Evolutionary conservation across 2,113 vertebrate genomes (phyloP).

Genomic region (Ciconia boyciana): DNA sequence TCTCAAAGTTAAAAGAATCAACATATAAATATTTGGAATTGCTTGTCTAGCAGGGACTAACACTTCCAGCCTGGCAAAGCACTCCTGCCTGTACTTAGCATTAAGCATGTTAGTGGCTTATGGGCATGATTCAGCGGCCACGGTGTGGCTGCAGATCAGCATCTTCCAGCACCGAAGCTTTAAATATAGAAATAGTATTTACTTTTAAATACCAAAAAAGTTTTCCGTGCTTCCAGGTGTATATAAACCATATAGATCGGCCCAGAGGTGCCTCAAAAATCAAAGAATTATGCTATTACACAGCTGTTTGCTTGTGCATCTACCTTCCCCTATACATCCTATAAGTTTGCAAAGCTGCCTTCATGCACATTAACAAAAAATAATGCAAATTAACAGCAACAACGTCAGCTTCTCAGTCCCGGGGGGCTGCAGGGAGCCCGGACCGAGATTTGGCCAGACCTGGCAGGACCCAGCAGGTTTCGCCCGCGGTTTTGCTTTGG

Average conservation of each 20-base stretch:
- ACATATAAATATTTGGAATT: background rate
- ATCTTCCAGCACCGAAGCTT: background rate
- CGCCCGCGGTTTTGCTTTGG: accelerated
- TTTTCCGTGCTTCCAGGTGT: background rate
- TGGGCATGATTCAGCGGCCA: accelerated
- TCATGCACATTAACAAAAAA: background rate
- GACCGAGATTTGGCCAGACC: background rate
- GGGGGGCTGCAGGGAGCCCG: too few species aligned
- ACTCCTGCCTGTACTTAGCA: background rate
- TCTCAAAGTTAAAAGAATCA: background rate
- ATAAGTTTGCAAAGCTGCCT: background rate
- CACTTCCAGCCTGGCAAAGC: background rate
- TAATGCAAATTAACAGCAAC: background rate
- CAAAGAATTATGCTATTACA: accelerated
- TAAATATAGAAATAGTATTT: background rate
- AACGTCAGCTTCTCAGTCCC: accelerated
- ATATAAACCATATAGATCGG: background rate
- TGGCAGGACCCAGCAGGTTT: too few species aligned
- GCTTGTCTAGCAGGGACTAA: background rate
- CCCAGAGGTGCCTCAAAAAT: background rate
- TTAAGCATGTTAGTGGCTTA: accelerated
- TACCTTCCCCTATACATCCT: too few species aligned
- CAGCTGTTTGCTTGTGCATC: accelerated
- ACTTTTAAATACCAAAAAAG: background rate
- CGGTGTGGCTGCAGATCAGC: background rate